phyloP scores from a whole-genome alignment of 2,888 invertebrate species.

The Caenorhabditis becei region DNA sequence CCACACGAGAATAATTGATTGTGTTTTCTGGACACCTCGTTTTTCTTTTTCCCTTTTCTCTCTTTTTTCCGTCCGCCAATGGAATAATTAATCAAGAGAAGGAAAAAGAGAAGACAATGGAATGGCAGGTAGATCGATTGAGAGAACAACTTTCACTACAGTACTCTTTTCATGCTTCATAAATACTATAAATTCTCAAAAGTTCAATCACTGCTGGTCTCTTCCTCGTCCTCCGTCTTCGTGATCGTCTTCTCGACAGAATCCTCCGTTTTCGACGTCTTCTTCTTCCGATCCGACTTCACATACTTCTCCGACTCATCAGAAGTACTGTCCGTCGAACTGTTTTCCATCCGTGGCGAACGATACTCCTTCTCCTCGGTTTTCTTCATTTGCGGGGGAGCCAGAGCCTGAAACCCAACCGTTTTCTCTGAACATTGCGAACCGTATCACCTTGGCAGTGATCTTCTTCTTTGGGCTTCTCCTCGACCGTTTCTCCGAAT shows the following conservation, averaged over 20 bases:
- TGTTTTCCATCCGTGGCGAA: too few relatives aligned
- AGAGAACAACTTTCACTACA: neutral
- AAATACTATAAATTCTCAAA: too few relatives aligned
- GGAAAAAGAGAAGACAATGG: neutral
- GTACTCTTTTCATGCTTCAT: too few relatives aligned
- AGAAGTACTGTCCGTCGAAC: neutral
- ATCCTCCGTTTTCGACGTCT: neutral
- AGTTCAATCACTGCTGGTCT: neutral
- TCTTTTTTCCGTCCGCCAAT: neutral
- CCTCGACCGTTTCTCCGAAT: neutral
- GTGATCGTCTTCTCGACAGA: neutral
- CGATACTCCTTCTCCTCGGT: too few relatives aligned
- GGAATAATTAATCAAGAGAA: conserved; percentile 34
- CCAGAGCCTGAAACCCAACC: too few relatives aligned
- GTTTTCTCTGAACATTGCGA: too few relatives aligned
- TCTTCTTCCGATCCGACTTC: conserved; percentile 4
- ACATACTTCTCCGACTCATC: neutral
- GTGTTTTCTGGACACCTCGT: conserved; percentile 44
- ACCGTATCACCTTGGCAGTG: too few relatives aligned
- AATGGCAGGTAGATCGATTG: neutral
- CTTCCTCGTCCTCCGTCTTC: neutral
- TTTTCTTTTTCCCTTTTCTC: conserved; percentile 21
- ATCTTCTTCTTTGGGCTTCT: too few relatives aligned
- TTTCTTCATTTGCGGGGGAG: too few relatives aligned
- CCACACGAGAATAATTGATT: conserved; percentile 46